Evolutionary conservation across 2,888 invertebrate genomes (phyloP), one percentile per base, ranked within the genome.

Genomic region (Scaeva pyrastri): DNA sequence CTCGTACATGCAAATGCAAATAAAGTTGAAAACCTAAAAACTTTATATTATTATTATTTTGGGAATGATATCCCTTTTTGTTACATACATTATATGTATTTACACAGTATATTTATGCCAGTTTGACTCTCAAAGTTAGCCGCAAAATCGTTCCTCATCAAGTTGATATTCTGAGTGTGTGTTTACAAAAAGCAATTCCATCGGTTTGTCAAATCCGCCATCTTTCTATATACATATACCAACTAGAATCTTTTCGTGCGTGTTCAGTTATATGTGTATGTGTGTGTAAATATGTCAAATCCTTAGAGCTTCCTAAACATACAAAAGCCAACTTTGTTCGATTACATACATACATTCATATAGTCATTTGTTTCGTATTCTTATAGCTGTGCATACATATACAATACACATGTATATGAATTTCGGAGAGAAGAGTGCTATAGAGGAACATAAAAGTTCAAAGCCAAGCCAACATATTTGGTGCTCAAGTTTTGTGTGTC

Each of bases 391-490:
- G n/a, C n/a, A n/a, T n/a, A n/a, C n/a, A n/a, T n/a, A n/a, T n/a
- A n/a, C n/a, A n/a, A n/a, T n/a, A n/a, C n/a, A n/a, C n/a, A n/a
- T n/a, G n/a, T n/a, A n/a, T n/a, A 21, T 68, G 39, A 58, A 39
- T 60, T 36, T 14, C 52, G 14, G 26, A 48, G 11, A 23, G 26
- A 16, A 1, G 31, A 16, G n/a, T 8, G 23, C 1, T 2, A 74
- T 56, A 45, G 56, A 43, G 73, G 12, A 66, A n/a, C 52, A 58
- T 43, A 68, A 71, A 68, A 83, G 83, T 74, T 83, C 66, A 83
- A 78, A 83, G 68, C 78, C 73, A 78, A 82, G 68, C 78, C 73
- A 78, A 82, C 76, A 77, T 68, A 66, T 60, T 77, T 60, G 52
- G 39, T 68, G 16, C 39, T 52, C 26, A 73, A 83, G 52, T 83